phyloP scores from a whole-genome alignment of 2,797 vertebrate species.

The Amblyopsis hoosieri region DNA sequence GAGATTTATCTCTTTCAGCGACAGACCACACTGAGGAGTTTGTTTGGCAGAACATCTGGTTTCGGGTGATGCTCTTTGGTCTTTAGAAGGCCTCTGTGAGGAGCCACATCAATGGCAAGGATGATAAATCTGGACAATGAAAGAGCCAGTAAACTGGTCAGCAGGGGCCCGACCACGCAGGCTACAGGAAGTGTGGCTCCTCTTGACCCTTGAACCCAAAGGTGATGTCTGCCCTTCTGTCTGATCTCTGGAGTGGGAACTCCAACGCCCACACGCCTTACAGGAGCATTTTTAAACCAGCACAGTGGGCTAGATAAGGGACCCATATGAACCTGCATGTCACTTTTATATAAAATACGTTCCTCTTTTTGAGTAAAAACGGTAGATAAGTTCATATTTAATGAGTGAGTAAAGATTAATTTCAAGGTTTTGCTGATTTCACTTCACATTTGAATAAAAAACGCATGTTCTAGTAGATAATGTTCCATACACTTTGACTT shows the following conservation, averaged over 20 bases:
- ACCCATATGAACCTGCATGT: too few species aligned
- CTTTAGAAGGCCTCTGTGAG: slow-evolving; percentile 63
- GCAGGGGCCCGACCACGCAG: slow-evolving; percentile 53
- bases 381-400: too few species aligned
- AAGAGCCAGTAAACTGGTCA: slow-evolving; percentile 69
- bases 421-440: too few species aligned
- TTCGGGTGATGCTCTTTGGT: slow-evolving; percentile 73
- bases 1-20: slow-evolving; percentile 47
- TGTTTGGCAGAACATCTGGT: slow-evolving; percentile 73
- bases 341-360: too few species aligned
- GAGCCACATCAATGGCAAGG: slow-evolving; percentile 69
- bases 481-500: too few species aligned
- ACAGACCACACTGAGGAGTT: slow-evolving; percentile 42
- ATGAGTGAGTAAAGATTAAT: too few species aligned
- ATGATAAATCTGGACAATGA: slow-evolving; percentile 76
- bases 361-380: too few species aligned
- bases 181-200: slow-evolving; percentile 76
- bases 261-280: too few species aligned
- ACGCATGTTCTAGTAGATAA: too few species aligned
- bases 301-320: too few species aligned
- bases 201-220: slow-evolving; percentile 69
- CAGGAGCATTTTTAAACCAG: too few species aligned
- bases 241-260: slow-evolving; percentile 23
- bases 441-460: too few species aligned
- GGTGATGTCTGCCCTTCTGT: slow-evolving; percentile 51